These are phyloP conservation scores for Napeogenes sylphis DNA, from an alignment of 2,888 invertebrate genomes.

Conservation along the genomic window DNA sequence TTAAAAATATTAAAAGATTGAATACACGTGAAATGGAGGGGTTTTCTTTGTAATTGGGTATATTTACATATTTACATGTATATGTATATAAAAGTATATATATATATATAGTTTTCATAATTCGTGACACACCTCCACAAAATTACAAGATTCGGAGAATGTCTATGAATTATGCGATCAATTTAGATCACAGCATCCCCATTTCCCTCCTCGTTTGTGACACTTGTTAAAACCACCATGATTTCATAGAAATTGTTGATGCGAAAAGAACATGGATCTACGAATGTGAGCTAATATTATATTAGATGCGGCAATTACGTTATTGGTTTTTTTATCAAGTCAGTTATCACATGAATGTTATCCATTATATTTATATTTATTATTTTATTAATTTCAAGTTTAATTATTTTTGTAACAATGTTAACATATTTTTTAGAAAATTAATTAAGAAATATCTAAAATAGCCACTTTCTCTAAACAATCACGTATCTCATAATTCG, in stretches of 20 bases:
- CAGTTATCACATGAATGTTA: no score
- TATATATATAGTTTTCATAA: not conserved
- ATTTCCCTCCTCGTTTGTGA: slow-evolving; percentile 13
- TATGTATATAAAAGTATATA: no score
- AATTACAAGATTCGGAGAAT: not conserved
- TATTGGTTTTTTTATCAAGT: not conserved
- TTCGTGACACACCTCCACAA: not conserved
- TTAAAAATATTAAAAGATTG: no score
- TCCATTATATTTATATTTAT: not conserved
- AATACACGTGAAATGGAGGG: no score
- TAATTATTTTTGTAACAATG: no score
- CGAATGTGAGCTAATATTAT: not conserved
- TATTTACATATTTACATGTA: no score
- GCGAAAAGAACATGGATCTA: slow-evolving; percentile 9
- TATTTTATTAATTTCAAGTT: no score
- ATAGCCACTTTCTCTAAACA: slow-evolving; percentile 1
- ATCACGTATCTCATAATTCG: not conserved
- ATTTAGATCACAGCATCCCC: slow-evolving; percentile 3
- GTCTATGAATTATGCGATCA: not conserved
- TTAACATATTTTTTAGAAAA: no score
- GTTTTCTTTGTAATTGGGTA: no score
- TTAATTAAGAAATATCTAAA: not conserved
- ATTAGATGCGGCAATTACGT: not conserved
- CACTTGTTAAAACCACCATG: slow-evolving; percentile 17
- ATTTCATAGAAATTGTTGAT: slow-evolving; percentile 24